phyloP scores from a whole-genome alignment of 1,140 invertebrate genomes.

The Sweltsa coloradensis region DNA sequence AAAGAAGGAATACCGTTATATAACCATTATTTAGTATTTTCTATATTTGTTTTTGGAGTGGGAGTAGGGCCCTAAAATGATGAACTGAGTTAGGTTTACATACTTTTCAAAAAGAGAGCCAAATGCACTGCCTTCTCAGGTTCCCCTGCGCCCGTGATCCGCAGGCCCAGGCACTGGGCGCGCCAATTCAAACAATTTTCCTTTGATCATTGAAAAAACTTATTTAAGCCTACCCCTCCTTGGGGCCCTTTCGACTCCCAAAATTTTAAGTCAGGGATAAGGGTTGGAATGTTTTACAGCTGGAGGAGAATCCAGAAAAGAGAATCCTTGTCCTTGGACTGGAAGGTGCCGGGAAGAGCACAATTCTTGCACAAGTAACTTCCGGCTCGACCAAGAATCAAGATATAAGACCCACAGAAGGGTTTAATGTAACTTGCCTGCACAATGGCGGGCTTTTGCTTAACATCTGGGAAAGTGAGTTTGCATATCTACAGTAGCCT shows the following conservation, averaged over 20 bases:
- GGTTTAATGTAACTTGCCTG: constrained; percentile 29
- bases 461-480: constrained; percentile 32
- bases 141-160: too few relatives aligned
- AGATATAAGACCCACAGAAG: constrained; percentile 25
- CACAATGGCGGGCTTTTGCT: constrained; percentile 24
- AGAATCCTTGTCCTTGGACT: constrained; percentile 31
- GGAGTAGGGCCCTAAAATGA: too few relatives aligned
- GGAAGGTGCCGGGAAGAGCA: constrained; percentile 31
- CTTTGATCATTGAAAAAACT: background rate
- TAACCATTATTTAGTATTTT: too few relatives aligned
- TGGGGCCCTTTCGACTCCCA: background rate
- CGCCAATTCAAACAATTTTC: too few relatives aligned
- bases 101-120: too few relatives aligned
- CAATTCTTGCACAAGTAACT: constrained; percentile 29
- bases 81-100: too few relatives aligned
- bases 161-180: too few relatives aligned
- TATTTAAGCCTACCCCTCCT: too few relatives aligned
- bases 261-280: background rate
- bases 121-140: too few relatives aligned
- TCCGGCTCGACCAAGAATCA: constrained; percentile 19
- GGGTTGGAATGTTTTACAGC: constrained; percentile 17
- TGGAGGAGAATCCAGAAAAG: constrained; percentile 28
- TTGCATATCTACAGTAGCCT: too few relatives aligned
- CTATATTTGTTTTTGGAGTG: too few relatives aligned
- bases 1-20: too few relatives aligned